phyloP scores from a whole-genome alignment of 2,888 invertebrate species.

The Scaptomyza flava region DNA sequence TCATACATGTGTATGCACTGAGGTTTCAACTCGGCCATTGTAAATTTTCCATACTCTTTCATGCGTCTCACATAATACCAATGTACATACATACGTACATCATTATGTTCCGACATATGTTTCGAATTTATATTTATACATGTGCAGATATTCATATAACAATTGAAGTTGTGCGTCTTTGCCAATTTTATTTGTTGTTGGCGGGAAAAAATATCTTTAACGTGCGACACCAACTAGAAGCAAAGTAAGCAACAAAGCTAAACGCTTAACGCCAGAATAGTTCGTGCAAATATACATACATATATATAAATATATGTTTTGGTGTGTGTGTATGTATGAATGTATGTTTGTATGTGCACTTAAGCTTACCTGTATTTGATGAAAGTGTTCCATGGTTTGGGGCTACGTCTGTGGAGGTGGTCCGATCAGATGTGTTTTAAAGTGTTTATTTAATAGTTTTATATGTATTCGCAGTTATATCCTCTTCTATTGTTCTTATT shows the following conservation, averaged over 20 bases:
- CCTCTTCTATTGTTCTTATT: conserved; percentile 35
- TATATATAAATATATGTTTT: conserved; percentile 7
- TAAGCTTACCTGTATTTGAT: conserved; percentile 84
- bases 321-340: conserved; percentile 8
- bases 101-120: conserved; percentile 6
- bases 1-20: conserved; percentile 27
- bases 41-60: conserved; percentile 58
- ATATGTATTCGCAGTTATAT: conserved; percentile 27
- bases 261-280: conserved; percentile 33
- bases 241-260: conserved; percentile 36
- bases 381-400: conserved; percentile 82
- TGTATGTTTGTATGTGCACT: conserved; percentile 43
- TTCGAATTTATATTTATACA: conserved; percentile 7
- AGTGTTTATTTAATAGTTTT: conserved; percentile 23
- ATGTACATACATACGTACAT: conserved; percentile 15
- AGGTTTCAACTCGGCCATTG: conserved; percentile 51
- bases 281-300: conserved; percentile 35
- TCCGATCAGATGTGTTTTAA: conserved; percentile 12
- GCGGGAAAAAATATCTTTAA: conserved; percentile 52
- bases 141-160: background rate
- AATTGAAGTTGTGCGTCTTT: conserved; percentile 44
- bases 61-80: conserved; percentile 40
- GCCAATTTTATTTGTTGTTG: conserved; percentile 58
- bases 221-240: conserved; percentile 16
- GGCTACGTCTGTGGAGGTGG: conserved; percentile 23